Base-by-base conservation (phyloP, 2,797 vertebrate genomes). In the Gouania willdenowi region DNA sequence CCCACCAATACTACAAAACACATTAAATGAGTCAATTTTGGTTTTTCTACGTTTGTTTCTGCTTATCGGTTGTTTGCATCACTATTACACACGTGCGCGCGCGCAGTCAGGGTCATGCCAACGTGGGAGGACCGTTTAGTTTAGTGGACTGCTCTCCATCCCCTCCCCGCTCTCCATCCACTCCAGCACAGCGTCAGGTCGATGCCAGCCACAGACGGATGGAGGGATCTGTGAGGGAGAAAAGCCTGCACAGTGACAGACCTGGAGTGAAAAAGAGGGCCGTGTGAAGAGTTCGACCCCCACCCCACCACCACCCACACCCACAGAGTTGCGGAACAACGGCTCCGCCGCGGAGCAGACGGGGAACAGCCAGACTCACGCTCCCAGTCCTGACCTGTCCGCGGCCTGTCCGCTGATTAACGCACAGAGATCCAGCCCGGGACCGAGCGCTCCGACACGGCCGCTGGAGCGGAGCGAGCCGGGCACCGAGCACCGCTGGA, bases 61-160 rank as follows among this genome's bases (percentile, higher is more conserved):
- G 34, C n/a, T n/a, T n/a, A n/a, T n/a, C n/a, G n/a, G n/a, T n/a
- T n/a, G n/a, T n/a, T n/a, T n/a, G n/a, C n/a, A n/a, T n/a, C n/a
- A n/a, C n/a, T n/a, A n/a, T n/a, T n/a, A n/a, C n/a, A n/a, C n/a
- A n/a, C 16, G 10, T 20, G 21, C 9, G 9, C 17, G 24, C 15
- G 26, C 3, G 24, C n/a, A 24, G 27, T 44, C 77, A 66, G 75
- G 69, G 75, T 76, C 64, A 74, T 79, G 79, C 79, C 82, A 84
- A 79, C 81, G 80, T 81, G 77, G 80, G 80, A 78, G 78, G 76
- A 76, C 66, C 46, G 56, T 66, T 56, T 72, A 51, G 53, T 81
- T 58, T 79, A 78, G 74, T 77, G 78, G 76, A 77, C 75, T 72
- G 71, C 74, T 71, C 76, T 64, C 58, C 34, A 66, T 71, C 65